Base-by-base conservation (phyloP, 2,797 vertebrate genomes). In the Diceros bicornis region DNA sequence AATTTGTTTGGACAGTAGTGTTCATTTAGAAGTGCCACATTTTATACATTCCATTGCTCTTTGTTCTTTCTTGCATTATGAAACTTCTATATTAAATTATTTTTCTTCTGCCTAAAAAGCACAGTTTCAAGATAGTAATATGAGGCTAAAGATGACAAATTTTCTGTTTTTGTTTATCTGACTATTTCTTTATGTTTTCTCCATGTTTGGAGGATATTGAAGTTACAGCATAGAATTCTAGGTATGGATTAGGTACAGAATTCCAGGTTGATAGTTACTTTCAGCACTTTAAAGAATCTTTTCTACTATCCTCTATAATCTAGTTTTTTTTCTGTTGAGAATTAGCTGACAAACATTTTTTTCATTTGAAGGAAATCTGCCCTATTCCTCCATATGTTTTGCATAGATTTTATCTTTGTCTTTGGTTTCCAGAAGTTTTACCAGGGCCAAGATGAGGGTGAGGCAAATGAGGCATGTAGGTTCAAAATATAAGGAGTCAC, bases 401-500 rank as follows among this genome's bases (percentile, higher is more conserved):
- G 52, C 6, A 11, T 27, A 34, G 3, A 86, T 11, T 29, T 89
- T 27, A 71, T 64, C 52, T 61, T 29, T 85, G 11, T 34, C 29
- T 61, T 41, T 72, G 12, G 0, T 89, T 69, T 69, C 50, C 72
- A 74, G 4, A 89, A 84, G 6, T 29, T 89, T 82, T 84, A 21
- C 1, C 3, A n/a, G 9, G 16, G 25, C 5, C 21, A 64, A 21
- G 1, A 29, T 23, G 2, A 50, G 7, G 17, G 0, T 77, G 52
- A 50, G 17, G 18, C 2, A 52, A 52, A 14, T 32, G 13, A 72
- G 16, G 4, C 6, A 78, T 21, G 11, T 4, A 29, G 41, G 2
- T 4, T 89, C 3, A 34, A 64, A 29, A 7, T 37, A 6, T 20
- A 18, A 81, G n/a, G 0, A 0, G 2, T 0, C 8, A 57, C 20